A percentile compares a stretch with the other conserved stretches of the same genome.
phyloP scores from a whole-genome alignment of 2,113 vertebrate species.

The Apus apus region DNA sequence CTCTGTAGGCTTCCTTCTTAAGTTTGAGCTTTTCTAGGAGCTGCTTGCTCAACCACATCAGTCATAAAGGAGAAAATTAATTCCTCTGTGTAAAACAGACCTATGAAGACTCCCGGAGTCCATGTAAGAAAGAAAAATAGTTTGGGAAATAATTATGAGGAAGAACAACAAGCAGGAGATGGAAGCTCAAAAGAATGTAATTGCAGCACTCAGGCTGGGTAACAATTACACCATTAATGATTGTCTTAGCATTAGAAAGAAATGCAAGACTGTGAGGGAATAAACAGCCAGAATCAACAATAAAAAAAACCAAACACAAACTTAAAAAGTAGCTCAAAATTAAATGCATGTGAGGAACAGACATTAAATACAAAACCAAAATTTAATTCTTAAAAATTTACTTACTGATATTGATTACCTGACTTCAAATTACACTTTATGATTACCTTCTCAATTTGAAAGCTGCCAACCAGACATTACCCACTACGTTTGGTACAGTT shows the following conservation, averaged over 20 bases:
- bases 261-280: background rate
- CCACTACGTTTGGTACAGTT: background rate
- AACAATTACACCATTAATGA: background rate
- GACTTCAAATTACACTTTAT: background rate
- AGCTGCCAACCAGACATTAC: background rate
- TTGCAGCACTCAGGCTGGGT: background rate
- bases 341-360: background rate
- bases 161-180: background rate
- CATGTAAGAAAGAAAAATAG: background rate
- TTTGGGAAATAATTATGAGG: background rate
- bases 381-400: background rate
- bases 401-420: background rate
- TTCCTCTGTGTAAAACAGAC: background rate
- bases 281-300: background rate
- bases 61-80: background rate
- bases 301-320: background rate
- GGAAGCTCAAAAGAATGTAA: background rate
- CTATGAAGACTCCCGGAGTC: background rate
- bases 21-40: too few relatives aligned
- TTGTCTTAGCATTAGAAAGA: background rate
- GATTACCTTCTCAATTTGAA: background rate
- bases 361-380: background rate
- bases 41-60: too few relatives aligned
- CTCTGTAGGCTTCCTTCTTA: too few relatives aligned
- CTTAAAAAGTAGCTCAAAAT: background rate